A percentile compares a stretch with the other conserved stretches of the same genome.
phyloP scores from a whole-genome alignment of 2,797 vertebrate species.

The Pristis pectinata region DNA sequence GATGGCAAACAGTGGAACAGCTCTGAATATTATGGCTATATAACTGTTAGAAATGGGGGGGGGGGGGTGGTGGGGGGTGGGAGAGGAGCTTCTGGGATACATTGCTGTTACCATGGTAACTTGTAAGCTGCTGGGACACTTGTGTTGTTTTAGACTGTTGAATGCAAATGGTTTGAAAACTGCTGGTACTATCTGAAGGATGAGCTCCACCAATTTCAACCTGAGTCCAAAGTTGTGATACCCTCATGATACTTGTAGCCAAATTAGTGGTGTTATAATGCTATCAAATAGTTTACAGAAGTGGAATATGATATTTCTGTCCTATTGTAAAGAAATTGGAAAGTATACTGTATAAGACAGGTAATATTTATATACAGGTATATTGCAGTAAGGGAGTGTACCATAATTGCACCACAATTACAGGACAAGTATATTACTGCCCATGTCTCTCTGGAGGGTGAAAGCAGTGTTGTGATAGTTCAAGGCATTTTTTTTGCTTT shows the following conservation, averaged over 20 bases:
- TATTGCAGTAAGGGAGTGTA: background rate
- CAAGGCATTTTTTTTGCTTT: background rate
- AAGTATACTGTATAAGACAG: background rate
- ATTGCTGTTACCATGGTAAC: background rate
- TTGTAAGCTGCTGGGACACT: background rate
- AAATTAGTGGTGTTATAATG: background rate
- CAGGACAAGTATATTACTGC: background rate
- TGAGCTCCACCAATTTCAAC: background rate
- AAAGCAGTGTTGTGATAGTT: background rate
- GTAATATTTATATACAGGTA: background rate
- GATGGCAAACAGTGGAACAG: background rate
- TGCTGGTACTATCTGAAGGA: background rate
- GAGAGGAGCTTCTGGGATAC: background rate
- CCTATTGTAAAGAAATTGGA: background rate
- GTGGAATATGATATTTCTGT: background rate
- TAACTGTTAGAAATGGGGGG: background rate
- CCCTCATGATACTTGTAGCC: background rate
- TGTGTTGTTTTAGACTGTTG: background rate
- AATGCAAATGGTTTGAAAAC: background rate
- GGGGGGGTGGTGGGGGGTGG: background rate
- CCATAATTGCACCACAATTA: background rate
- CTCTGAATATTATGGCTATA: background rate
- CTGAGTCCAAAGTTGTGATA: background rate
- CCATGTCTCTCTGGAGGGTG: background rate
- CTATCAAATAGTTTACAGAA: background rate